Base-by-base conservation (phyloP, 2,888 invertebrate genomes). In the Urechis unicinctus region DNA sequence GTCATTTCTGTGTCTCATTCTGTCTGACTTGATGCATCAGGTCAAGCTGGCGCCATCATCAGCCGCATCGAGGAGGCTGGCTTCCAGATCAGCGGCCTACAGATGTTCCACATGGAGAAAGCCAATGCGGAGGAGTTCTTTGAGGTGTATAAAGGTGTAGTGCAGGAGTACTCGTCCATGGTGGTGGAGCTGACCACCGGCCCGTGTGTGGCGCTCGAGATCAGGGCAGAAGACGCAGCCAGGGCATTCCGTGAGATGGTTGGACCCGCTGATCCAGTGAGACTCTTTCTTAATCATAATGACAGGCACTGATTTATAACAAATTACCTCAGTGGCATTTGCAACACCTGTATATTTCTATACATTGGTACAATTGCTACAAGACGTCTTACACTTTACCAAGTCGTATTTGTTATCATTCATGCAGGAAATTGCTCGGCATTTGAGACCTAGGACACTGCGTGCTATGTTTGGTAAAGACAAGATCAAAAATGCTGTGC, bases 251-350 rank as follows among this genome's bases (percentile, higher is more conserved):
- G 95, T 61, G 86, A 87, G 70, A 83, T 91, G 61, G 88, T 87
- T 60, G 95, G 95, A 0, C 95, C 95, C 1, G 82, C 85, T 63
- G 93, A 95, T 82, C 89, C 94, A n/a, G 89, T 89, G 81, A 81
- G 84, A 70, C 36, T 13, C 36, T 9, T 9, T 13, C n/a, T n/a
- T n/a, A n/a, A n/a, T n/a, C n/a, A n/a, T n/a, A n/a, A n/a, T n/a
- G n/a, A n/a, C n/a, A n/a, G n/a, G n/a, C n/a, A n/a, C n/a, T n/a
- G n/a, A n/a, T n/a, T n/a, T 13, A 36, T 6, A 13, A 36, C 9
- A 36, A 36, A 6, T 13, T 36, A 6, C 36, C 6, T 36, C 36
- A 13, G 36, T 36, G 36, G 36, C 13, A 36, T 13, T n/a, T n/a
- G n/a, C n/a, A n/a, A n/a, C n/a, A n/a, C n/a, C n/a, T n/a, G n/a